Evolutionary conservation across 2,888 invertebrate genomes (phyloP).

Genomic region (Metopia argyrocephala): DNA sequence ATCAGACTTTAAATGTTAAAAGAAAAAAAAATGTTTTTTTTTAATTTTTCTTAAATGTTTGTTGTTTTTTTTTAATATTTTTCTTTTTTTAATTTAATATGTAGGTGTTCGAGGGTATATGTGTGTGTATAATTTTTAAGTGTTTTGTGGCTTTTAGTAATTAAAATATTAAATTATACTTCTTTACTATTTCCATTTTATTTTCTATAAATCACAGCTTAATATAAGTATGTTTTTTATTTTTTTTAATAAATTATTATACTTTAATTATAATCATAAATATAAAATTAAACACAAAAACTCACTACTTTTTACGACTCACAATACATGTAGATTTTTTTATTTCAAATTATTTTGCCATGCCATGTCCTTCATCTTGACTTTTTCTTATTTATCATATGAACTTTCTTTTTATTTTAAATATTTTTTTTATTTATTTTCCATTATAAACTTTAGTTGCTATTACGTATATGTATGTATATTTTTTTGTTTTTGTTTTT

Average conservation of each 20-base stretch:
- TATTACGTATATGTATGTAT: conserved; percentile 55
- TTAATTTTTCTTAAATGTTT: conserved; percentile 65
- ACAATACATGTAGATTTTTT: conserved; percentile 53
- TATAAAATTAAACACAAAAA: conserved; percentile 58
- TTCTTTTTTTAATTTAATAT: conserved; percentile 37
- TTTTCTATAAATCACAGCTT: conserved; percentile 62
- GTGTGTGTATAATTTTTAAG: not conserved
- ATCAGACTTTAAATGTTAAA: conserved; percentile 69
- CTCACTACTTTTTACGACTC: conserved; percentile 59
- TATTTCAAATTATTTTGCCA: conserved; percentile 36
- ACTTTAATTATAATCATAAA: conserved; percentile 64
- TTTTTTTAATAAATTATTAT: conserved; percentile 61
- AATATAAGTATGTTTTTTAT: conserved; percentile 54
- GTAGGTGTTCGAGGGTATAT: conserved; percentile 23
- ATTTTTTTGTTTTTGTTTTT: conserved; percentile 58
- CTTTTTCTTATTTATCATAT: conserved; percentile 50
- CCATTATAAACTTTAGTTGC: conserved; percentile 60
- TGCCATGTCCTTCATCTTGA: conserved; percentile 45
- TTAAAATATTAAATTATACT: conserved; percentile 24
- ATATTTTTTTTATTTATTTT: conserved; percentile 3
- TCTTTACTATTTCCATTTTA: conserved; percentile 54
- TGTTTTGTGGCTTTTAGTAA: conserved; percentile 28
- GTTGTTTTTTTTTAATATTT: conserved; percentile 54
- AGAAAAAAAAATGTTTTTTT: conserved; percentile 63
- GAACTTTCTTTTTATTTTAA: conserved; percentile 50